Base-by-base conservation (phyloP, 2,113 vertebrate species). In the Phaethornis superciliosus region DNA sequence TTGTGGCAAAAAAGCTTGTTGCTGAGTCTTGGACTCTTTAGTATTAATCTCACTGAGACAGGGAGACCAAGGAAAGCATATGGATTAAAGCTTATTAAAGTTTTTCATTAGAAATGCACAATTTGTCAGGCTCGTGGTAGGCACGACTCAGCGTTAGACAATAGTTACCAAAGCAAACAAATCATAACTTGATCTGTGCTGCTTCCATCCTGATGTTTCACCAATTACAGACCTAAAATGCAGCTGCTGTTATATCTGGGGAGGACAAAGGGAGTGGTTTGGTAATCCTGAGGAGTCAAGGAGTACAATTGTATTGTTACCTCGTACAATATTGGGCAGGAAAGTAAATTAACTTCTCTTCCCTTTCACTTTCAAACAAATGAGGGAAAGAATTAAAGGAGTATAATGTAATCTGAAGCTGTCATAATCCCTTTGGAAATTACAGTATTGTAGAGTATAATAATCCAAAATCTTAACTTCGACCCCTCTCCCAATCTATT, bases 321-420 rank as follows among this genome's bases (percentile, higher is more conserved):
- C 52, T 85, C 83, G 6, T 64, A 52, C 58, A 18, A 74, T 93
- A 35, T 89, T 91, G 85, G 10, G 77, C 62, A 76, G 30, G 35
- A 91, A 81, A 87, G 82, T 84, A 95, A 94, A 91, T 93, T 69
- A 89, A 5, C 60, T 83, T 93, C 55, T 44, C 12, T 76, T 90
- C 33, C 46, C 62, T 87, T 85, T 80, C 63, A 64, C 58, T 94
- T 94, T 91, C 28, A 22, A 88, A 22, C 9, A 55, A 88, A 67
- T 67, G 56, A 70, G 70, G 72, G 42, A 88, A 95, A 81, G 46
- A 90, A 80, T 90, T 84, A 86, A 84, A 63, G 20, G 49, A 67
- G 58, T 78, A 46, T 77, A 80, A 84, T 72, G 62, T 80, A 89
- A 87, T 67, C 51, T 2, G 4, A 91, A 91, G 26, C 4, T 58